Evolutionary conservation across 1,140 invertebrate species (phyloP), one percentile per base, ranked within the genome.

Genomic region (Aphelinus certus): DNA sequence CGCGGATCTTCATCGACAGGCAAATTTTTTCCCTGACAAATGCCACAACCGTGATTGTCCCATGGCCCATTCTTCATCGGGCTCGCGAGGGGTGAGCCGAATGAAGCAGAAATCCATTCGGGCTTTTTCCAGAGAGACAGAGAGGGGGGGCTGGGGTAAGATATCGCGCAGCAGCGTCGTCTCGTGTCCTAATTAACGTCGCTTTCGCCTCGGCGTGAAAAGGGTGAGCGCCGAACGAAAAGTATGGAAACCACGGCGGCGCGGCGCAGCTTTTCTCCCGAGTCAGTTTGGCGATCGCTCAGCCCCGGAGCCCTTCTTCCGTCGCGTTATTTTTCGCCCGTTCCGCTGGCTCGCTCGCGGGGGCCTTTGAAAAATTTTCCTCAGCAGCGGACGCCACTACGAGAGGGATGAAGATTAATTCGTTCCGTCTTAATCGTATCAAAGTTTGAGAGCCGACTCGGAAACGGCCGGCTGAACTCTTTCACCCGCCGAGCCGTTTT

Each of bases 381-480:
- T 42, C 60, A 49, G 60, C 79, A 81, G 77, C 82, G 83, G 82
- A 82, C 81, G 83, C 79, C 76, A 43, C 9, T 80, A 81, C 81
- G 77, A 78, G 78, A 79, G 76, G 84, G 86, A 88, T 85, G 87
- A 88, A 88, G 87, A 88, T 88, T 88, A 88, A 88, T 87, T 88
- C 87, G 82, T 87, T 87, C 82, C 85, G 85, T 87, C 86, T 87
- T 88, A 88, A 88, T 87, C 87, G 86, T 83, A 87, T 88, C 85
- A 88, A 88, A 88, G 84, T 88, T 88, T 84, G 83, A 72, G 83
- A 87, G 84, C 79, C 81, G 79, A 80, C 81, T 80, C 82, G 79
- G 77, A 79, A 81, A 83, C 76, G 80, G 80, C 79, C 78, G 79
- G 79, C 78, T 78, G 77, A 83, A 79, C 77, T 80, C 77, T 80